phyloP scores from a whole-genome alignment of 2,888 invertebrate genomes.

The Andrena chrysosceles region DNA sequence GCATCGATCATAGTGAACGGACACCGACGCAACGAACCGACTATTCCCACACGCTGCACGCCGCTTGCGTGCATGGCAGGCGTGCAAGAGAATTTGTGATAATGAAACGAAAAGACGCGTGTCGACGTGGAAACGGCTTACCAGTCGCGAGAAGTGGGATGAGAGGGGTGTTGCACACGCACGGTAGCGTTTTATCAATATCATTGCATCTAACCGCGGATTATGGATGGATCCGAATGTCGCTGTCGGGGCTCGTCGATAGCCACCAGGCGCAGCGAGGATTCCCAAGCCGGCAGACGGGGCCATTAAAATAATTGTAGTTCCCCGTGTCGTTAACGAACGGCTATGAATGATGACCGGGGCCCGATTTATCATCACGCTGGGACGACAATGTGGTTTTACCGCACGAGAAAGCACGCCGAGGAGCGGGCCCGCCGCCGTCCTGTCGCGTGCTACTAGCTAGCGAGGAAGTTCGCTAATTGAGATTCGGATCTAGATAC shows the following conservation, averaged over 20 bases:
- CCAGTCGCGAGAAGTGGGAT: not conserved
- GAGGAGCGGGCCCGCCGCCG: slow-evolving; percentile 12
- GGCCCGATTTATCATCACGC: slow-evolving; percentile 47
- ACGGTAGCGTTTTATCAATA: slow-evolving; percentile 48
- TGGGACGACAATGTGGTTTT: slow-evolving; percentile 43
- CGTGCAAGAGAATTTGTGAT: not conserved
- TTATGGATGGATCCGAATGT: slow-evolving; percentile 33
- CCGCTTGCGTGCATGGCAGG: not conserved
- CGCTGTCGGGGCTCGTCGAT: slow-evolving; percentile 41
- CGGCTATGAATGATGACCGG: slow-evolving; percentile 45
- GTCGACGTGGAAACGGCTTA: slow-evolving; percentile 18
- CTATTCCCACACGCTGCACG: slow-evolving; percentile 16
- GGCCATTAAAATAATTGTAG: slow-evolving; percentile 62
- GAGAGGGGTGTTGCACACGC: not conserved
- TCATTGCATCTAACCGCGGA: slow-evolving; percentile 37
- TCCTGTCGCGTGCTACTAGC: slow-evolving; percentile 37
- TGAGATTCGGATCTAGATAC: slow-evolving; percentile 28
- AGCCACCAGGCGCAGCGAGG: slow-evolving; percentile 34
- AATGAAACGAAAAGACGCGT: not conserved
- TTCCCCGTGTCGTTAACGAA: slow-evolving; percentile 53
- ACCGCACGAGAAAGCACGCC: slow-evolving; percentile 22
- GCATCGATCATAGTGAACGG: slow-evolving; percentile 31
- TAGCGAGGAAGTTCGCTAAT: slow-evolving; percentile 35
- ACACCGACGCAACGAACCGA: not conserved
- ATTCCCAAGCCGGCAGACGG: slow-evolving; percentile 43